These are phyloP conservation scores for Danio kyathit DNA, from an alignment of 2,797 vertebrate genomes.

Conservation along the genomic window DNA sequence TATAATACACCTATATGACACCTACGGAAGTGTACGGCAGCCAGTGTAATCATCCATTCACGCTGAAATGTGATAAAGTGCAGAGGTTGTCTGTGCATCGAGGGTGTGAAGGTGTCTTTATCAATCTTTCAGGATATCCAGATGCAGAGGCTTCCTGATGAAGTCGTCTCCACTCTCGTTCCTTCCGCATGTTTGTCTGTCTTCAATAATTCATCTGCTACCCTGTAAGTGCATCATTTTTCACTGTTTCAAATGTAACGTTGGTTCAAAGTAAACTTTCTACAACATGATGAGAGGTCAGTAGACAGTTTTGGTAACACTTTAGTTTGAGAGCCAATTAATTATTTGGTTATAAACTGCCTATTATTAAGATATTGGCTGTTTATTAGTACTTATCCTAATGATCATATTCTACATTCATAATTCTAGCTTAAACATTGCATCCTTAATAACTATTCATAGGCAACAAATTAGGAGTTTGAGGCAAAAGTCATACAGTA, in stretches of 20 bases:
- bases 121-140: slow-evolving; percentile 19
- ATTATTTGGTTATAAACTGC: too few relatives aligned
- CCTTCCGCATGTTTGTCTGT: neutral
- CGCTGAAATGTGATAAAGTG: slow-evolving; percentile 28
- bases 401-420: too few relatives aligned
- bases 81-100: slow-evolving; percentile 10
- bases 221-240: neutral
- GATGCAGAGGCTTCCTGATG: neutral
- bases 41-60: slow-evolving; percentile 4
- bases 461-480: neutral
- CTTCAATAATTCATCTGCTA: neutral
- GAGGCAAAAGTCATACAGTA: too few relatives aligned
- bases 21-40: slow-evolving; percentile 17
- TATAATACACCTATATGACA: slow-evolving; percentile 37
- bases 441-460: neutral
- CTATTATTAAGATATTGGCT: too few relatives aligned
- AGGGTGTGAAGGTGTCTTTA: neutral
- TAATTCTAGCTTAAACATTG: too few relatives aligned
- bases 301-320: too few relatives aligned
- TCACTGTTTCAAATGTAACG: neutral
- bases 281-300: neutral
- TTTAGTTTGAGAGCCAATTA: too few relatives aligned
- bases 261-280: neutral
- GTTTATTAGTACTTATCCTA: too few relatives aligned
- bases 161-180: neutral